Base-by-base conservation (phyloP, 2,888 invertebrate species). In the Petrolisthes manimaculis region DNA sequence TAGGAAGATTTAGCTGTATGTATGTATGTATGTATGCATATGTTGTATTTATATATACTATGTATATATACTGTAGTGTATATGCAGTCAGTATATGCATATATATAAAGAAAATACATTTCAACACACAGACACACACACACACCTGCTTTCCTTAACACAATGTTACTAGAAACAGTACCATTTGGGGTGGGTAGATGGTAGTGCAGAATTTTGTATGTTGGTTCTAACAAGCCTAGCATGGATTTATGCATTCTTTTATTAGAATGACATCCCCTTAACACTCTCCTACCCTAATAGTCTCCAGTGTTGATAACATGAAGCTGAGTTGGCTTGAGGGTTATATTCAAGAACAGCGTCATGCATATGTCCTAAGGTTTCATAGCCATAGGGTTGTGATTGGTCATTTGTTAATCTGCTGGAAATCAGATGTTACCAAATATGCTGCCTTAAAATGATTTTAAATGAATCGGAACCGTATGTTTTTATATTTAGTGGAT, bases 141-240 rank as follows among this genome's bases (percentile, higher is more conserved):
- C 71, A 86, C 67, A 82, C 82, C n/a, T 18, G 69, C 51, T 37
- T 78, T 54, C 78, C 54, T 55, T 54, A 54, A 69, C 69, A 82
- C 69, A 67, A 37, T 82, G n/a, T 67, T 51, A 82, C 69, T 82
- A 82, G 67, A 84, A 24, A 74, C 21, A 84, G 84, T 84, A 77
- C 51, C 56, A 75, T 84, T 56, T 84, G 84, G 83, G 84, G 56
- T 56, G 77, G 84, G 84, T 84, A 84, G 55, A 37, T 87, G 87
- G 78, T 87, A 87, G 87, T 71, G 74, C 69, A 87, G 83, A 84
- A 24, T 87, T 87, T 83, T 80, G 78, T 81, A 86, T 74, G 87
- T 83, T 71, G 84, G 83, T 79, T 87, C 83, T 79, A 83, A 83
- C 83, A 87, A 79, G 77, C 55, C 83, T 75, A 80, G 87, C 84